A percentile compares a stretch with the other conserved stretches of the same genome.
phyloP scores from a whole-genome alignment of 1,140 invertebrate genomes.

The Drosophila equinoxialis region DNA sequence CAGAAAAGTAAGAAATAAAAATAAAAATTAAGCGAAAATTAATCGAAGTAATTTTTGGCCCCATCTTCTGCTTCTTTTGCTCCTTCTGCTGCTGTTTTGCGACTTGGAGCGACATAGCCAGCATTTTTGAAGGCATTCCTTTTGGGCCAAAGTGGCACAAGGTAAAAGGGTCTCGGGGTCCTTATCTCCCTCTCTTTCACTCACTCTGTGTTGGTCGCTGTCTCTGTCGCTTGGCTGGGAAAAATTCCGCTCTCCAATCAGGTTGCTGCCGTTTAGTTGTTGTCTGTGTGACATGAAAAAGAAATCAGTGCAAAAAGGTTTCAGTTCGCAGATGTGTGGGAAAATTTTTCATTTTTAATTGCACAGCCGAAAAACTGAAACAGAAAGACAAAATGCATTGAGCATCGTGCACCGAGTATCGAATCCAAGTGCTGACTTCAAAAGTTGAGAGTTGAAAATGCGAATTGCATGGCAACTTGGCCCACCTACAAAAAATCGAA shows the following conservation, averaged over 20 bases:
- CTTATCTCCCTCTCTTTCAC: not conserved
- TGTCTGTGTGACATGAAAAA: slow-evolving; percentile 68
- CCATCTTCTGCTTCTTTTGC: slow-evolving; percentile 28
- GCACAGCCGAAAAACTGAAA: slow-evolving; percentile 74
- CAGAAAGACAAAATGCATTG: slow-evolving; percentile 16
- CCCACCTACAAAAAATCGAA: slow-evolving; percentile 52
- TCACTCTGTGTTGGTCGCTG: slow-evolving; percentile 1
- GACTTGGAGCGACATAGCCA: slow-evolving; percentile 61
- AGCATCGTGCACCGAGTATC: no score
- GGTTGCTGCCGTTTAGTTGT: slow-evolving; percentile 52
- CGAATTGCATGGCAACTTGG: slow-evolving; percentile 6
- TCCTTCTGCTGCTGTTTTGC: slow-evolving; percentile 3
- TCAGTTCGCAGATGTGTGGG: slow-evolving; percentile 71
- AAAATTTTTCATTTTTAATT: slow-evolving; percentile 82
- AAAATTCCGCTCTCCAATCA: slow-evolving; percentile 80
- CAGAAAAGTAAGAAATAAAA: slow-evolving; percentile 74
- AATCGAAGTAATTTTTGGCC: slow-evolving; percentile 73
- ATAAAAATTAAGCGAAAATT: slow-evolving; percentile 81
- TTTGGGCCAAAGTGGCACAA: slow-evolving; percentile 74
- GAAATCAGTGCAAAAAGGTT: slow-evolving; percentile 72
- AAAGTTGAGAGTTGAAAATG: slow-evolving; percentile 6
- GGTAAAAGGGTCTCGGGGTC: slow-evolving; percentile 50
- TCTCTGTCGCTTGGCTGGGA: slow-evolving; percentile 55
- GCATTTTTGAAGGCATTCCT: slow-evolving; percentile 73
- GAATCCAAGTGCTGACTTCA: not conserved